Base-by-base conservation (phyloP, 2,797 vertebrate genomes). In the Centroberyx gerrardi region DNA sequence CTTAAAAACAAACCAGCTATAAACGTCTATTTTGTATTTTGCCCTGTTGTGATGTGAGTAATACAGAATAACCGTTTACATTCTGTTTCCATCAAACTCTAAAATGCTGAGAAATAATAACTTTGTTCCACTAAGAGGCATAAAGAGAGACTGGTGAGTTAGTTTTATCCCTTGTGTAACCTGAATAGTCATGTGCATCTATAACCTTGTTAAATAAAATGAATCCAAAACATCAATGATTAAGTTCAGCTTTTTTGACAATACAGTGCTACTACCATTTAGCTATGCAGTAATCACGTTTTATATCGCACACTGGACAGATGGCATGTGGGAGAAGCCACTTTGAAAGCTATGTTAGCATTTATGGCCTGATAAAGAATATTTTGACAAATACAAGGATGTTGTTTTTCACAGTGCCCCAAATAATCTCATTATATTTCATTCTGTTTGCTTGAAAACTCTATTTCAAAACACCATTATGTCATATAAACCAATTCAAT, bases 401-500 rank as follows among this genome's bases (percentile, higher is more conserved):
- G 33, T 49, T 13, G 51, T 54, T 62, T 67, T 72, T 46, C 53
- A 14, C 12, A 14, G 52, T 48, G 17, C 48, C 49, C 72, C 80
- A 17, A 62, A 55, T 29, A 59, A 15, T 68, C 51, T 29, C 1
- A 28, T 29, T 54, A 18, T 54, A 31, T 31, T 29, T 69, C 8
- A 44, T 48, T 74, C 18, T 3, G 9, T 55, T 78, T 76, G 59
- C 58, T 73, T 61, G 31, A 64, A 76, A 76, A 38, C 58, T 66
- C 13, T 40, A 53, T 76, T 70, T 68, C 27, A 73, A 68, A 73
- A 55, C 49, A 46, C 28, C 13, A 59, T 81, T 62, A 60, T 73
- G 18, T 66, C 62, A 33, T 18, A 76, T 48, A 3, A 75, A 62
- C 18, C 40, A 74, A 72, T 77, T 76, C 5, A 70, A 53, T 83